A percentile compares a stretch with the other conserved stretches of the same genome.
Conservation (phyloP, 1,140 invertebrate species). For the honey bee (Apis mellifera) region Amel_HAv3.1 CM009939.2:2203001-2203500, state of each 20-base stretch:
- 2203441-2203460: background rate
- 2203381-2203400: slow-evolving; percentile 12
- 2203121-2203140: no score
- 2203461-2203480: background rate
- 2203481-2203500: background rate
- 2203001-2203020: no score
- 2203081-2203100: no score
- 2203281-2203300: slow-evolving; percentile 12
- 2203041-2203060: no score
- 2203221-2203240: slow-evolving; percentile 34
- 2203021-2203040: no score
- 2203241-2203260: background rate
- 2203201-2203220: background rate
- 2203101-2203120: no score
- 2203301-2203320: slow-evolving; percentile 12
- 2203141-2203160: background rate
- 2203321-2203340: slow-evolving; percentile 15
- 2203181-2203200: background rate
- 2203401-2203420: slow-evolving; percentile 7
- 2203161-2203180: background rate
- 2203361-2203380: background rate
- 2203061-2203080: no score
- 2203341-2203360: background rate
- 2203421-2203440: background rate
- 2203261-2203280: background rate